Percentiles rank a stretch among this genome's conserved stretches.
phyloP scores from a whole-genome alignment of 1,140 invertebrate species.

The Zaprionus africanus region DNA sequence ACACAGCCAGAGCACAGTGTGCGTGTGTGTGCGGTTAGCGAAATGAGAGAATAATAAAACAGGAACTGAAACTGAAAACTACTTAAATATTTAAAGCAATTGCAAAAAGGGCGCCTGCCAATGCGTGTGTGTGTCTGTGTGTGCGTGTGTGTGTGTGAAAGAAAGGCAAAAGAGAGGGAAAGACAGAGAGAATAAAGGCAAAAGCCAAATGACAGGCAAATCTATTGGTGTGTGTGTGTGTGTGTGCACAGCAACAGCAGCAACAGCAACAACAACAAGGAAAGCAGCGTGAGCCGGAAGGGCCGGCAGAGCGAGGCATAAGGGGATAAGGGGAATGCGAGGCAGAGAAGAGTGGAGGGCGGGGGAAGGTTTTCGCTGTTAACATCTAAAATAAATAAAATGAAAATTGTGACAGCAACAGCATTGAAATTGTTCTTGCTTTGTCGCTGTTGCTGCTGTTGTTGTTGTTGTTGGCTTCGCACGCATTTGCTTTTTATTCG shows the following conservation, averaged over 20 bases:
- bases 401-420: conserved; percentile 47
- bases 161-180: conserved; percentile 30
- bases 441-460: conserved; percentile 21
- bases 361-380: conserved; percentile 40
- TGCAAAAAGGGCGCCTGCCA: conserved; percentile 46
- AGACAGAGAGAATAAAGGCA: conserved; percentile 19
- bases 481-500: background rate
- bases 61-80: conserved; percentile 61
- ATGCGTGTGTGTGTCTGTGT: conserved; percentile 33
- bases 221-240: conserved; percentile 32
- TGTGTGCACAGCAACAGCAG: conserved; percentile 4
- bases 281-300: conserved; percentile 6
- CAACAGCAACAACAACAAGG: conserved; percentile 14
- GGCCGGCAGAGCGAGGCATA: too few relatives aligned
- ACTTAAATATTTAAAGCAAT: conserved; percentile 79
- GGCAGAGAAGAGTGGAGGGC: background rate
- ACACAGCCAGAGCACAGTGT: background rate
- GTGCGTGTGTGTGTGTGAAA: conserved; percentile 33
- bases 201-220: conserved; percentile 48
- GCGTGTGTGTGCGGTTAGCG: conserved; percentile 38
- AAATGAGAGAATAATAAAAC: conserved; percentile 50
- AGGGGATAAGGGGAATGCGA: background rate
- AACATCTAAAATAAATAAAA: conserved; percentile 73
- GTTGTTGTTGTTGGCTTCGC: background rate
- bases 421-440: conserved; percentile 30